phyloP scores from a whole-genome alignment of 2,888 invertebrate species.

The Arge pagana region DNA sequence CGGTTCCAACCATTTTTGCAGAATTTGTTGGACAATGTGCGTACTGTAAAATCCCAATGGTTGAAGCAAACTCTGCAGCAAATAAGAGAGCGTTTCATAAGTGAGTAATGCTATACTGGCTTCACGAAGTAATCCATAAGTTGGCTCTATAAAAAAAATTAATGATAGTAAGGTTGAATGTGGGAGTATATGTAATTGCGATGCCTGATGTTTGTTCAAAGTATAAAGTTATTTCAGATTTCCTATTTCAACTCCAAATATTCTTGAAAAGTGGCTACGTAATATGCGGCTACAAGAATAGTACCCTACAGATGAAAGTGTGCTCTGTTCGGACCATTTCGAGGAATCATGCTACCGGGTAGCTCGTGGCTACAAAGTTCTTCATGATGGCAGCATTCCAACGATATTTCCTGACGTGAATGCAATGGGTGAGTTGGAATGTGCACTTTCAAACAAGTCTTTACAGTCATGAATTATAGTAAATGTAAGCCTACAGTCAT shows the following conservation, averaged over 20 bases:
- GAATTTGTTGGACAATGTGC: neutral
- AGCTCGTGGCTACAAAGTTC: too few species aligned
- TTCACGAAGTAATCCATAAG: neutral
- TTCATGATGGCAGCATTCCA: too few species aligned
- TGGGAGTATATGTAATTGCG: neutral
- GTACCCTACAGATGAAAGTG: neutral
- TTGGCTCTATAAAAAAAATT: too few species aligned
- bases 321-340: neutral
- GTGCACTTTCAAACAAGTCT: neutral
- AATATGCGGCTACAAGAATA: neutral
- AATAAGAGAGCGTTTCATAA: neutral
- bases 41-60: neutral
- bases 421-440: too few species aligned
- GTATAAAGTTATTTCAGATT: neutral
- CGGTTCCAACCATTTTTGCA: slow-evolving; percentile 1
- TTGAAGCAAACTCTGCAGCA: neutral
- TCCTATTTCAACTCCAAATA: neutral
- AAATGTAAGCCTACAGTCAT: neutral
- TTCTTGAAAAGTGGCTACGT: neutral
- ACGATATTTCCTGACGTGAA: too few species aligned
- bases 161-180: too few species aligned
- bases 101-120: neutral
- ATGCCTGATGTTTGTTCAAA: neutral
- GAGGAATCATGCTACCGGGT: too few species aligned
- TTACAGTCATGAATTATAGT: neutral